Conservation (phyloP, 2,888 invertebrate species). For the Ormyrus rosae region DNA sequence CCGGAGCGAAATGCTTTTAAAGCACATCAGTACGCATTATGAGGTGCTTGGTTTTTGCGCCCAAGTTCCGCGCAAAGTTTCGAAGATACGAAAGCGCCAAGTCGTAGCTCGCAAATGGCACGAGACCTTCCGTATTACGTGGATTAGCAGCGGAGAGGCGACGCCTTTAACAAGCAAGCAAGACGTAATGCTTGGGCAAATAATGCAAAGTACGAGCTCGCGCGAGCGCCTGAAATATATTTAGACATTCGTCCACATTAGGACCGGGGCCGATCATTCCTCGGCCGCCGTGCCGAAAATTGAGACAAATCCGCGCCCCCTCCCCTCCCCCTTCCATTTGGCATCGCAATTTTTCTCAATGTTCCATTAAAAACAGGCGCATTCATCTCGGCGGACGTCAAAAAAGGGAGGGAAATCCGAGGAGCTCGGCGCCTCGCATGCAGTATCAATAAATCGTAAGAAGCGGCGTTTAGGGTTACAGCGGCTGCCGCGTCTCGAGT, state of each 20-base stretch:
- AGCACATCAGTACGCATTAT: slow-evolving; percentile 32
- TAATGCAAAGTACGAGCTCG: slow-evolving; percentile 69
- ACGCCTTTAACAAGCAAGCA: slow-evolving; percentile 50
- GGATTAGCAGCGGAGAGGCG: slow-evolving; percentile 45
- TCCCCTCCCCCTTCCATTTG: slow-evolving; percentile 9
- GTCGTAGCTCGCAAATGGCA: slow-evolving; percentile 57
- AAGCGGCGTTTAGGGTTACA: slow-evolving; percentile 48
- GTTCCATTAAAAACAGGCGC: background rate
- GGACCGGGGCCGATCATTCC: slow-evolving; percentile 53
- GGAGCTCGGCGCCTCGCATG: slow-evolving; percentile 35
- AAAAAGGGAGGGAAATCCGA: slow-evolving; percentile 12
- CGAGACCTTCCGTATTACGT: slow-evolving; percentile 44
- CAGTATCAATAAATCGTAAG: slow-evolving; percentile 55
- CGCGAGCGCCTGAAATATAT: slow-evolving; percentile 62
- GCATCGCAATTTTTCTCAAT: slow-evolving; percentile 29
- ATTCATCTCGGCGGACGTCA: background rate
- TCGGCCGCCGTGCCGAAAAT: slow-evolving; percentile 46
- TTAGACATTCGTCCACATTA: slow-evolving; percentile 74
- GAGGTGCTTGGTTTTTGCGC: slow-evolving; percentile 44
- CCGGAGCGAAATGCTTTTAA: slow-evolving; percentile 26
- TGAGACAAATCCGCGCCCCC: slow-evolving; percentile 46
- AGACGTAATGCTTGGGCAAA: slow-evolving; percentile 69
- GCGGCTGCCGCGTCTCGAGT: slow-evolving; percentile 36
- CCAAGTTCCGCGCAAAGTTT: slow-evolving; percentile 44
- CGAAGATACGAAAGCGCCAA: slow-evolving; percentile 45